phyloP scores from a whole-genome alignment of 2,888 invertebrate species.

The Acronicta psi region DNA sequence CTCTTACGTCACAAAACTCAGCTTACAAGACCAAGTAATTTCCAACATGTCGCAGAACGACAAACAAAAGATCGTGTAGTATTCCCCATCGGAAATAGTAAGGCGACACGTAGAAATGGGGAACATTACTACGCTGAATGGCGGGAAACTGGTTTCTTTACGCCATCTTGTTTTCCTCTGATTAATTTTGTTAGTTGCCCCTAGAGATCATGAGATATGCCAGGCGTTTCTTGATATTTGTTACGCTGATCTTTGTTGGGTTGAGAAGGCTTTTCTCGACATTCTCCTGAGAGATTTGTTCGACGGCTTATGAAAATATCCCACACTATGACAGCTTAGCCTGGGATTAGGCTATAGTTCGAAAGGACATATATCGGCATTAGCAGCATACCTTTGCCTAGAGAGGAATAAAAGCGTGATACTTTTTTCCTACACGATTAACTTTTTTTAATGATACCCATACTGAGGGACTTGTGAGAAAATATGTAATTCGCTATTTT shows the following conservation, averaged over 20 bases:
- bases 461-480: too few species aligned
- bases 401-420: too few species aligned
- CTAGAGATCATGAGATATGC: slow-evolving; percentile 26
- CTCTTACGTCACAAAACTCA: neutral
- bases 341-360: too few species aligned
- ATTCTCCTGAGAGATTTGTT: too few species aligned
- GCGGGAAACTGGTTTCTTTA: slow-evolving; percentile 44
- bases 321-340: too few species aligned
- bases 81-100: slow-evolving; percentile 46
- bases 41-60: neutral
- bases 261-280: too few species aligned
- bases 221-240: slow-evolving; percentile 21
- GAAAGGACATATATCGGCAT: too few species aligned
- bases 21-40: neutral
- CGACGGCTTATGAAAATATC: too few species aligned
- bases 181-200: slow-evolving; percentile 48
- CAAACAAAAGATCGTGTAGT: slow-evolving; percentile 25
- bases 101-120: slow-evolving; percentile 47
- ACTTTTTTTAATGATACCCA: too few species aligned
- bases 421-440: too few species aligned
- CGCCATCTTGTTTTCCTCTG: slow-evolving; percentile 46
- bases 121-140: slow-evolving; percentile 41
- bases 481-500: too few species aligned
- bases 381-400: too few species aligned
- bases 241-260: slow-evolving; percentile 13